Conservation (phyloP, 2,113 vertebrate species). For the Gallinago paraguaiae region DNA sequence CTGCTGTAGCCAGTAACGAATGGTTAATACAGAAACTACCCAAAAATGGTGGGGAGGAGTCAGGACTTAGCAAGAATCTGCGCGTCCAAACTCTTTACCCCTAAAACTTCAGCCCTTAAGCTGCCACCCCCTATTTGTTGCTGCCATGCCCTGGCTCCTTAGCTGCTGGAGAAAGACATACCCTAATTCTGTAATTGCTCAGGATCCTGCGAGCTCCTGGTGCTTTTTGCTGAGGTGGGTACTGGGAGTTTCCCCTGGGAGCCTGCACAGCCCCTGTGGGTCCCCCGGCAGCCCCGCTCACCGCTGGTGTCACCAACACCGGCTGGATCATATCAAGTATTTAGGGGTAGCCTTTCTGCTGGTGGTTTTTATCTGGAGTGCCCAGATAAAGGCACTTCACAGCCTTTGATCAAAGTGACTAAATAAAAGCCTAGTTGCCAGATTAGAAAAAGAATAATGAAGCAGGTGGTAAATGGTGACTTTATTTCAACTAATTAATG, state of each 20-base stretch:
- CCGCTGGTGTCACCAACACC: accelerated
- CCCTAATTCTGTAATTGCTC: background rate
- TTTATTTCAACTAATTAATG: background rate
- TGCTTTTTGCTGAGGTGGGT: background rate
- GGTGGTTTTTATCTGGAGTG: background rate
- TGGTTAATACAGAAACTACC: background rate
- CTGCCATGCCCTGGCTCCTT: background rate
- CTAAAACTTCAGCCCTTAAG: background rate
- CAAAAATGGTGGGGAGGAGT: background rate
- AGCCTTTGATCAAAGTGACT: background rate
- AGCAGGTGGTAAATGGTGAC: background rate
- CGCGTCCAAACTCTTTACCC: background rate
- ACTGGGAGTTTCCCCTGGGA: background rate
- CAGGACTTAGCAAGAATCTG: background rate
- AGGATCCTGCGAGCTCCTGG: background rate
- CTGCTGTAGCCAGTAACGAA: background rate
- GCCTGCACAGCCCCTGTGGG: no score
- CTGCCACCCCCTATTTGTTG: background rate
- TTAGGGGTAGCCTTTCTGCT: background rate
- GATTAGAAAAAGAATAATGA: background rate
- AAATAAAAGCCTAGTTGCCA: background rate
- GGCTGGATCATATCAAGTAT: background rate
- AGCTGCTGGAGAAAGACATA: background rate
- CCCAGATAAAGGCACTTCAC: background rate
- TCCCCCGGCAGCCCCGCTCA: background rate